Evolutionary conservation across 2,888 invertebrate genomes (phyloP), one percentile per base, ranked within the genome.

Genomic region (Apoda limacodes): DNA sequence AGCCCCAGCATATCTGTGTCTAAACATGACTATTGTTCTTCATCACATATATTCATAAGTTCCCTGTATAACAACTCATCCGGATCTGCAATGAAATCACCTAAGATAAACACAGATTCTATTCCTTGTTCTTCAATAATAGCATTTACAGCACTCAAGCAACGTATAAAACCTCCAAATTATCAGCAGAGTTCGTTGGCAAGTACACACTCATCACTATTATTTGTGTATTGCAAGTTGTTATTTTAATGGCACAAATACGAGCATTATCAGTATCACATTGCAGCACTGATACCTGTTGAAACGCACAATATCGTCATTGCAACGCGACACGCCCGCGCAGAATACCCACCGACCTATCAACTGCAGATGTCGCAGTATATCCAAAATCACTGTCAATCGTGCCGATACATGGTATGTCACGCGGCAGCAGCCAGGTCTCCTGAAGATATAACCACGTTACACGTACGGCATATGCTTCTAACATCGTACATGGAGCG

Each of bases 31-130:
- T 35, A 37, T 2, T 29, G n/a, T 5, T 35, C 32, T 6, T 43
- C 40, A 5, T 11, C 9, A 31, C 37, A 40, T 28, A 39, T 34
- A 4, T 11, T n/a, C 0, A 19, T 10, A 1, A 40, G 11, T 22
- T 39, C 40, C 4, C 9, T 27, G 14, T 20, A 25, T 20, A 42
- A 39, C 12, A 6, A 22, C 17, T 40, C 32, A 9, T 7, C 7
- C 4, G 30, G 27, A 20, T 41, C 34, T 2, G 41, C 39, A 20
- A 39, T 41, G 17, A 33, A 41, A 20, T 43, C 39, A 1, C 39
- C 40, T 1, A 40, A 9, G n/a, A 39, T 21, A 30, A 22, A 40
- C 3, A 34, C 42, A 7, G 27, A 19, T 9, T 39, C 35, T 3
- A 30, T 13, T 12, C 23, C 13, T 23, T 14, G 6, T 5, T 19